A percentile compares a stretch with the other conserved stretches of the same genome.
phyloP scores from a whole-genome alignment of 1,140 invertebrate genomes.

The Lucilia cuprina region DNA sequence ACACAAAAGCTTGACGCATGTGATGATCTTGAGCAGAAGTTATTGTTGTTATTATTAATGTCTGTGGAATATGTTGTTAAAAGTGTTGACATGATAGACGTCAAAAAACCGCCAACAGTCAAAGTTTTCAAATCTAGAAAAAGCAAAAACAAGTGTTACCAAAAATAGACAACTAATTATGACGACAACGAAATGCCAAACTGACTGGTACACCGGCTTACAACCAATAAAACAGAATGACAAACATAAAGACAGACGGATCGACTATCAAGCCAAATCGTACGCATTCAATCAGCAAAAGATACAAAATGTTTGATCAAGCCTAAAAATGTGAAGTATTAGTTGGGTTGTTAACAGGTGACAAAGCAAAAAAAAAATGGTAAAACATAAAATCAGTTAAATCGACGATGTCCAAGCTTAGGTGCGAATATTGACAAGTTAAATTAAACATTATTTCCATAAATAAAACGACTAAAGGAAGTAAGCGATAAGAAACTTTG shows the following conservation, averaged over 20 bases:
- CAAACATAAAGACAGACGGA: not conserved
- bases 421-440: not conserved
- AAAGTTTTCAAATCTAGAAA: not conserved
- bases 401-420: not conserved
- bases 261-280: not conserved
- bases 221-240: not conserved
- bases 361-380: not conserved
- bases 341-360: not conserved
- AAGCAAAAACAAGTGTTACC: not conserved
- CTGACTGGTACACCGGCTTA: too few relatives aligned
- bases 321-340: not conserved
- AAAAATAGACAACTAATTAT: not conserved
- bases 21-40: not conserved
- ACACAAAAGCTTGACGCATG: not conserved
- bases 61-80: not conserved
- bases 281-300: not conserved
- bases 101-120: not conserved
- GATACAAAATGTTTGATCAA: not conserved
- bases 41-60: not conserved
- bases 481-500: too few relatives aligned
- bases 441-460: too few relatives aligned
- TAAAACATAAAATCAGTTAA: not conserved
- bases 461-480: too few relatives aligned
- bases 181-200: too few relatives aligned
- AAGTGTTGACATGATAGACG: constrained; percentile 1